These are phyloP conservation scores for Phainopepla nitens DNA, from an alignment of 2,113 vertebrate genomes.

Conservation along the genomic window DNA sequence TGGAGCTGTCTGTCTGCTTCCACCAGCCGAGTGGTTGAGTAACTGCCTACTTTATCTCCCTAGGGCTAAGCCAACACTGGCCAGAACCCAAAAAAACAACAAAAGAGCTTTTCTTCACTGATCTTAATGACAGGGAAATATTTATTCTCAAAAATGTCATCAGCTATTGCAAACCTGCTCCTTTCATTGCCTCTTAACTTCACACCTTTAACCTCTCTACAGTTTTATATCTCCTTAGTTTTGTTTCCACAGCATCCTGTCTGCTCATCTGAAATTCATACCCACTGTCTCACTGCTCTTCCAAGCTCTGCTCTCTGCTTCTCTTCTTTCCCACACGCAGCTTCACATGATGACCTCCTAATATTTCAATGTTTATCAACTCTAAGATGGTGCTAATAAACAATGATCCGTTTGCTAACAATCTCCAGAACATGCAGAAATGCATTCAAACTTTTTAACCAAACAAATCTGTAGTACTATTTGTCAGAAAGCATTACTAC, in stretches of 20 bases:
- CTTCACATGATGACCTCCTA: background rate
- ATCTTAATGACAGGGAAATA: background rate
- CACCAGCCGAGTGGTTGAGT: rapidly evolving
- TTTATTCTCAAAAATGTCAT: background rate
- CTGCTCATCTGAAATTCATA: background rate
- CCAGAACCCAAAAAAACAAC: background rate
- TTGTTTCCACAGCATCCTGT: background rate
- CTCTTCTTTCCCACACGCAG: background rate
- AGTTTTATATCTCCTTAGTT: background rate
- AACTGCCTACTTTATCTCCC: background rate
- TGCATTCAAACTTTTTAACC: background rate
- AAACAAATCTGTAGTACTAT: background rate
- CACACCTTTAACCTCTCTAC: background rate
- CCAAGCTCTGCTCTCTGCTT: background rate
- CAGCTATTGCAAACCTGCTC: background rate
- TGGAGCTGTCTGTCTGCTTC: background rate
- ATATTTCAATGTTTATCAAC: background rate
- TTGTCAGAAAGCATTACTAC: background rate
- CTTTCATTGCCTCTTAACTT: background rate
- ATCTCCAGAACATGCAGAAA: background rate
- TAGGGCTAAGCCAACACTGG: background rate
- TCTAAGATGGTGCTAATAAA: background rate
- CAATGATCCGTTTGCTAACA: background rate
- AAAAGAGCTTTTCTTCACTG: background rate
- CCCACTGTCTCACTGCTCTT: background rate